A percentile compares a stretch with the other conserved stretches of the same genome.
phyloP scores from a whole-genome alignment of 2,797 vertebrate species.

The Smutsia temminckii region DNA sequence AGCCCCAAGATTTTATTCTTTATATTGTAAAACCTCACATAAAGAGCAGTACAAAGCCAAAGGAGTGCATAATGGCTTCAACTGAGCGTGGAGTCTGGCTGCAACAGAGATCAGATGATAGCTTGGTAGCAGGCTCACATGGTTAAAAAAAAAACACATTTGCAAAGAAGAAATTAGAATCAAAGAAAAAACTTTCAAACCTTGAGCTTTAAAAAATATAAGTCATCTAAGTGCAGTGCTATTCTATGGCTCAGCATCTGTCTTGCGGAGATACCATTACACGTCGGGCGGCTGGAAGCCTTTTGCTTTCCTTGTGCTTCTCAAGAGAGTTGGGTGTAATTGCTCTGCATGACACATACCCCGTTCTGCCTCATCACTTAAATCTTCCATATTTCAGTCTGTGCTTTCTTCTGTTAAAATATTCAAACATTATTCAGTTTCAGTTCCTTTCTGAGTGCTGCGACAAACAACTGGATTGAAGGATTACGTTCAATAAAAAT shows the following conservation, averaged over 20 bases:
- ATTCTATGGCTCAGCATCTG: constrained; percentile 71
- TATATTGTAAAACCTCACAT: background rate
- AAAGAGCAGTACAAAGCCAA: background rate
- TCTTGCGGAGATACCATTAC: constrained; percentile 79
- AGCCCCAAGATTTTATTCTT: constrained; percentile 28
- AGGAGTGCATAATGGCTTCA: background rate
- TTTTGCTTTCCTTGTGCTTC: constrained; percentile 72
- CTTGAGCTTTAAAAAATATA: constrained; percentile 70
- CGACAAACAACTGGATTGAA: constrained; percentile 22
- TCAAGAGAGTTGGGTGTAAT: constrained; percentile 69
- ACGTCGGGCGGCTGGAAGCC: constrained; percentile 41
- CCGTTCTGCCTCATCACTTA: constrained; percentile 68
- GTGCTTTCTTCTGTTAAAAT: constrained; percentile 70
- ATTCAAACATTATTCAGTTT: constrained; percentile 61
- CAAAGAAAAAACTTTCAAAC: constrained; percentile 66
- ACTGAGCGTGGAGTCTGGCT: background rate
- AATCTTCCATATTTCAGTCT: constrained; percentile 67
- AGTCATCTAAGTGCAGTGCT: constrained; percentile 65
- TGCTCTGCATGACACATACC: constrained; percentile 66
- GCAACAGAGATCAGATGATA: constrained; percentile 4
- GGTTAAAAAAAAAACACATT: constrained; percentile 29
- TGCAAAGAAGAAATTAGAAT: constrained; percentile 52
- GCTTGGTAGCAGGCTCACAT: background rate
- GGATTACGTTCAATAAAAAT: constrained; percentile 40
- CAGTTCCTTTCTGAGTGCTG: constrained; percentile 35